Conservation (phyloP, 2,888 invertebrate species). For the Noctua fimbriata region DNA sequence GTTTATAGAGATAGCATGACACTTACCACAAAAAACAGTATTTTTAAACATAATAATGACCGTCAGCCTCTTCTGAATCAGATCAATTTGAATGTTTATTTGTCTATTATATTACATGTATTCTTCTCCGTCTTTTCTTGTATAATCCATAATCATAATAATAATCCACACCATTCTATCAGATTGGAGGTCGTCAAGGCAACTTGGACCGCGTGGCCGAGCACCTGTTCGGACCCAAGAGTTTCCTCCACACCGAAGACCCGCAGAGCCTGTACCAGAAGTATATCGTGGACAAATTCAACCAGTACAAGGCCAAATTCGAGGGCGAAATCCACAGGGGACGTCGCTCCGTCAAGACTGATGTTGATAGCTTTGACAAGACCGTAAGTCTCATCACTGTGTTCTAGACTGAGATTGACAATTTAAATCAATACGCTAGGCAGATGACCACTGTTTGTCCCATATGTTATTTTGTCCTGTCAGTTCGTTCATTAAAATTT, state of each 20-base stretch:
- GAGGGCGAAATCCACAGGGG: constrained; percentile 82
- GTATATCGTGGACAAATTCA: constrained; percentile 70
- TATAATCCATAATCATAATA: background rate
- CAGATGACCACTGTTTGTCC: background rate
- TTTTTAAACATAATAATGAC: background rate
- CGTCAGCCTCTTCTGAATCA: background rate
- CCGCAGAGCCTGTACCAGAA: constrained; percentile 82
- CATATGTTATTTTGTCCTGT: background rate
- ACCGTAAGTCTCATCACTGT: constrained; percentile 75
- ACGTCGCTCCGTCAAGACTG: constrained; percentile 84
- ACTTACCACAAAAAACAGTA: background rate
- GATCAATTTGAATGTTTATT: background rate
- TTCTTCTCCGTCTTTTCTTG: background rate
- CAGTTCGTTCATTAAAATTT: background rate
- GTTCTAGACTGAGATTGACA: background rate
- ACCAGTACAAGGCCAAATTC: constrained; percentile 85
- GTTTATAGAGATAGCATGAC: too few species aligned
- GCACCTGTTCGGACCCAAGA: constrained; percentile 94
- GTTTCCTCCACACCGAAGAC: constrained; percentile 88
- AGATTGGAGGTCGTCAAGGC: constrained; percentile 93
- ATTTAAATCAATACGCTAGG: background rate
- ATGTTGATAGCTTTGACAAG: constrained; percentile 87
- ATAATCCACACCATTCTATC: background rate
- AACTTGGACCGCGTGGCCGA: constrained; percentile 94
- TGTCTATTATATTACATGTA: too few species aligned